Evolutionary conservation across 2,888 invertebrate genomes (phyloP).

Genomic region (Phragmatobia fuliginosa): DNA sequence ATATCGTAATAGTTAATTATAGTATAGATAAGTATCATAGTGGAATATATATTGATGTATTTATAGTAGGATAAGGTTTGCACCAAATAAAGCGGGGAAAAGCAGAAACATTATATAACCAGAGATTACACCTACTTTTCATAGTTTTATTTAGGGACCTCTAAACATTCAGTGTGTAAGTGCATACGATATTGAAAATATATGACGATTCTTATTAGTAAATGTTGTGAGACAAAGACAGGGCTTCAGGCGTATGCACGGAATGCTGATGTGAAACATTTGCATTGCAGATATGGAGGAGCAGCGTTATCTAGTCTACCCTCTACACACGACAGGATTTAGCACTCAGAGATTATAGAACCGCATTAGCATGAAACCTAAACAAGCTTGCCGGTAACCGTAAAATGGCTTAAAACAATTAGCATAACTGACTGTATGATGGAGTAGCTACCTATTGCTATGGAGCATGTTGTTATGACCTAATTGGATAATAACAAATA

Average conservation of each 20-base stretch:
- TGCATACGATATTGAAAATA: background rate
- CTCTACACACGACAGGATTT: constrained; percentile 60
- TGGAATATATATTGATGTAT: background rate
- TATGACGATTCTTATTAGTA: constrained; percentile 32
- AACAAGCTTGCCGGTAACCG: constrained; percentile 46
- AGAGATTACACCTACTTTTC: background rate
- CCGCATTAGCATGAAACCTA: constrained; percentile 67
- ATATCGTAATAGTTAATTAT: no score
- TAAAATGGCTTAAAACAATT: constrained; percentile 44
- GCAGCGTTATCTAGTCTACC: constrained; percentile 59
- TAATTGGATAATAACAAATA: no score
- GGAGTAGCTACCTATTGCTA: constrained; percentile 12
- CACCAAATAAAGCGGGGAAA: no score
- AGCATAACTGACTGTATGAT: constrained; percentile 42
- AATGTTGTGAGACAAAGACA: constrained; percentile 53
- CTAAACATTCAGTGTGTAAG: background rate
- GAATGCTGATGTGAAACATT: constrained; percentile 67
- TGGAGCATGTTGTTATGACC: no score
- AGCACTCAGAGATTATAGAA: constrained; percentile 70
- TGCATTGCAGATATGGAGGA: constrained; percentile 74
- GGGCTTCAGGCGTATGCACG: constrained; percentile 49
- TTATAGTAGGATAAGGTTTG: background rate
- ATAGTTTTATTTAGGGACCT: background rate
- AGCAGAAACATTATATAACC: background rate
- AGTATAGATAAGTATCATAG: background rate